Evolutionary conservation across 1,140 invertebrate genomes (phyloP).

Genomic region (Capitella teleta): DNA sequence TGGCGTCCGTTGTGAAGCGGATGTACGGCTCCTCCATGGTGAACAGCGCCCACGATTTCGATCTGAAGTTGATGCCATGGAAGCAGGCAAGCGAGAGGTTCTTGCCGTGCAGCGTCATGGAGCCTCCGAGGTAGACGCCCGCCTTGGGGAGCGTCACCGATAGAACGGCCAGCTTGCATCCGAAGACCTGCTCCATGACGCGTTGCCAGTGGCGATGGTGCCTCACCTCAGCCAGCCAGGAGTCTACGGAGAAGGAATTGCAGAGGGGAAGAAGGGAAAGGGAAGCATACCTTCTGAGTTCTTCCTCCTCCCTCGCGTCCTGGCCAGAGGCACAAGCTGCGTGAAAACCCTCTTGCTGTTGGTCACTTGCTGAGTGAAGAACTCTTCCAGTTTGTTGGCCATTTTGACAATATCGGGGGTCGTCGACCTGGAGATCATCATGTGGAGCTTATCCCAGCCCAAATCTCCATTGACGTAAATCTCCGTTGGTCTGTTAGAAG

Average conservation of each 20-base stretch:
- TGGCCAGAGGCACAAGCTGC: slow-evolving; percentile 1
- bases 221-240: slow-evolving; percentile 48
- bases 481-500: slow-evolving; percentile 59
- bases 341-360: slow-evolving; percentile 32
- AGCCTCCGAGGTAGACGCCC: slow-evolving; percentile 78
- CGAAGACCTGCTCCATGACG: slow-evolving; percentile 57
- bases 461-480: slow-evolving; percentile 88
- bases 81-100: slow-evolving; percentile 88
- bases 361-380: slow-evolving; percentile 54
- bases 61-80: slow-evolving; percentile 85
- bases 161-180: slow-evolving; percentile 60
- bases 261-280: no score
- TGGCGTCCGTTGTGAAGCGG: slow-evolving; percentile 87
- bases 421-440: slow-evolving; percentile 91
- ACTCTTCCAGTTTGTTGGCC: slow-evolving; percentile 91
- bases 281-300: no score
- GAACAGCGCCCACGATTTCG: slow-evolving; percentile 93
- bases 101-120: slow-evolving; percentile 67
- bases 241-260: no score
- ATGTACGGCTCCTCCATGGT: slow-evolving; percentile 88
- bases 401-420: slow-evolving; percentile 93
- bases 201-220: slow-evolving; percentile 86
- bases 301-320: neutral
- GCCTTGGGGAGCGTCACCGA: slow-evolving; percentile 52
- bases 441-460: slow-evolving; percentile 85